phyloP scores from a whole-genome alignment of 2,797 vertebrate species.

The Melanotaenia pygmaea region DNA sequence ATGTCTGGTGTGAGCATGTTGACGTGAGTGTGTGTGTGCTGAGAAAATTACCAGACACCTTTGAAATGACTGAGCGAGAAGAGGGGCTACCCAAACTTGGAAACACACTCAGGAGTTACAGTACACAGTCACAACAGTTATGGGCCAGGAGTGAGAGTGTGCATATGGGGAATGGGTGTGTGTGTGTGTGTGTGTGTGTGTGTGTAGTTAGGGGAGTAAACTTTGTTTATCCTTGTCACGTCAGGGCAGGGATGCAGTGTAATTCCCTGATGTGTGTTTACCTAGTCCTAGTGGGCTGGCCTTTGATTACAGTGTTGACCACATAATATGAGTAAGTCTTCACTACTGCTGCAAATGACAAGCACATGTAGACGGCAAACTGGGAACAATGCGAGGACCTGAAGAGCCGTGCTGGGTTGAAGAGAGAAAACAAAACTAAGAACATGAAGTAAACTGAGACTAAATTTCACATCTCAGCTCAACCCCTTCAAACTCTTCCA shows the following conservation, averaged over 20 bases:
- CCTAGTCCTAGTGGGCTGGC: slow-evolving; percentile 74
- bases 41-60: slow-evolving; percentile 54
- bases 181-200: slow-evolving; percentile 20
- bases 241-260: slow-evolving; percentile 69
- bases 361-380: slow-evolving; percentile 77
- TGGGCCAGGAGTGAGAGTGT: slow-evolving; percentile 38
- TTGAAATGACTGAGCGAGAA: slow-evolving; percentile 49
- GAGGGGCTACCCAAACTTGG: slow-evolving; percentile 78
- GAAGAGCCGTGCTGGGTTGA: slow-evolving; percentile 30
- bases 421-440: slow-evolving; percentile 53
- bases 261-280: slow-evolving; percentile 81
- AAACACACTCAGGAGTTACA: slow-evolving; percentile 46
- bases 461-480: slow-evolving; percentile 25
- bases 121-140: slow-evolving; percentile 43
- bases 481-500: slow-evolving; percentile 40
- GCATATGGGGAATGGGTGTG: background rate
- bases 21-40: slow-evolving; percentile 28
- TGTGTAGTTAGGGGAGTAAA: slow-evolving; percentile 48
- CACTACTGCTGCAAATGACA: slow-evolving; percentile 80
- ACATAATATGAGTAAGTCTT: slow-evolving; percentile 80
- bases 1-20: slow-evolving; percentile 51
- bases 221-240: slow-evolving; percentile 69
- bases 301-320: slow-evolving; percentile 80
- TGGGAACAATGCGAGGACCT: slow-evolving; percentile 77
- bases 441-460: slow-evolving; percentile 6